Conservation (phyloP, 2,113 vertebrate species). For the Xiphorhynchus elegans region DNA sequence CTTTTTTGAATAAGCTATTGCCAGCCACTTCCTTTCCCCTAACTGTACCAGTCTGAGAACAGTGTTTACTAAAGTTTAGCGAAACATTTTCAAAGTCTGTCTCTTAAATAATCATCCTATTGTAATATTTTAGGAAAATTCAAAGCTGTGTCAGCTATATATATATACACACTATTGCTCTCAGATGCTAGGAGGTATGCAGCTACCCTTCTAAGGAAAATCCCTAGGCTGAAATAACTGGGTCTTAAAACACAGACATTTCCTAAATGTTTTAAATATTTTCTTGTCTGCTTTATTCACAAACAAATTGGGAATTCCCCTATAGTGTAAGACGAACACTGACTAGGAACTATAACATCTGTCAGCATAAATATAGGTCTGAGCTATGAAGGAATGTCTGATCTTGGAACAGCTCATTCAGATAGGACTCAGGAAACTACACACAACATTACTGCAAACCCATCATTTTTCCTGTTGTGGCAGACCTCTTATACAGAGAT, state of each 20-base stretch:
- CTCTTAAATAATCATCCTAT: not conserved
- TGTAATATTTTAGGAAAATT: not conserved
- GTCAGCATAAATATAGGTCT: not conserved
- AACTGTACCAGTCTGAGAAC: not conserved
- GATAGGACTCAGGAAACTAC: not conserved
- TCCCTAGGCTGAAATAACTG: not conserved
- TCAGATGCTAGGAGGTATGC: not conserved
- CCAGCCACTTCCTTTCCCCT: constrained; percentile 25
- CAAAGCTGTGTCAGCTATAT: not conserved
- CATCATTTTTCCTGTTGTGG: not conserved
- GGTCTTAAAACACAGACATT: not conserved
- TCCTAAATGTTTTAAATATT: not conserved
- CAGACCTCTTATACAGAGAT: not conserved
- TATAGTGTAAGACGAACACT: not conserved
- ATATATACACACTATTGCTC: not conserved
- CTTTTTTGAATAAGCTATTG: not conserved
- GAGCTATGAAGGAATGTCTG: not conserved
- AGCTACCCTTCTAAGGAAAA: not conserved
- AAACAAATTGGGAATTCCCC: not conserved
- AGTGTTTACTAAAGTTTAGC: not conserved
- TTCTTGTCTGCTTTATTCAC: not conserved
- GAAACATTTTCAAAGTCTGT: not conserved
- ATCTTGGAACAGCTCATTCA: not conserved
- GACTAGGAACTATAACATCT: not conserved
- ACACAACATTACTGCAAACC: not conserved